phyloP scores from a whole-genome alignment of 2,113 vertebrate genomes.

The Antidorcas marsupialis region DNA sequence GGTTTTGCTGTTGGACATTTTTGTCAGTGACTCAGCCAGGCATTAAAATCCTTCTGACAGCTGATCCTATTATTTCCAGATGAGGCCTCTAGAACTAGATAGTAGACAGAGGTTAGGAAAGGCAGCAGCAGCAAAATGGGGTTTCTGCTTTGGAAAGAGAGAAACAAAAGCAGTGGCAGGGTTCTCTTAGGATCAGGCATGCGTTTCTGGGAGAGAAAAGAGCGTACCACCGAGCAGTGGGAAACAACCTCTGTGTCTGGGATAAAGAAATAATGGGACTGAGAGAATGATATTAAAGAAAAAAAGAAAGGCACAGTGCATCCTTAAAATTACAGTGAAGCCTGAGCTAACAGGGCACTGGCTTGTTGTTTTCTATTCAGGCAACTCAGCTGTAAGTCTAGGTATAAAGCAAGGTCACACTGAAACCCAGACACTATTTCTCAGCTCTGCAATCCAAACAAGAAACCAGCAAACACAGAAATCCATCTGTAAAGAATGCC shows the following conservation, averaged over 20 bases:
- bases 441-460: neutral
- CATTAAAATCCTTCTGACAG: neutral
- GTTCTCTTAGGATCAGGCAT: neutral
- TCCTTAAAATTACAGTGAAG: neutral
- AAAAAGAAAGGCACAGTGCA: neutral
- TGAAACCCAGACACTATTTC: neutral
- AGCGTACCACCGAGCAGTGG: neutral
- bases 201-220: neutral
- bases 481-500: neutral
- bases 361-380: neutral
- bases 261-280: neutral
- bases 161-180: neutral
- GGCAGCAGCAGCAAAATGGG: neutral
- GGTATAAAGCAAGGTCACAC: neutral
- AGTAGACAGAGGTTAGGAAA: neutral
- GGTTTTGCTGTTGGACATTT: neutral
- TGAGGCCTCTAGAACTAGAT: neutral
- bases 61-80: constrained; percentile 32
- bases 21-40: neutral
- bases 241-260: neutral
- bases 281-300: neutral
- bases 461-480: neutral
- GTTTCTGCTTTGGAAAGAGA: neutral
- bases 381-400: neutral
- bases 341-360: neutral